Evolutionary conservation across 1,140 invertebrate species (phyloP).

Genomic region (Polypedilum vanderplanki): DNA sequence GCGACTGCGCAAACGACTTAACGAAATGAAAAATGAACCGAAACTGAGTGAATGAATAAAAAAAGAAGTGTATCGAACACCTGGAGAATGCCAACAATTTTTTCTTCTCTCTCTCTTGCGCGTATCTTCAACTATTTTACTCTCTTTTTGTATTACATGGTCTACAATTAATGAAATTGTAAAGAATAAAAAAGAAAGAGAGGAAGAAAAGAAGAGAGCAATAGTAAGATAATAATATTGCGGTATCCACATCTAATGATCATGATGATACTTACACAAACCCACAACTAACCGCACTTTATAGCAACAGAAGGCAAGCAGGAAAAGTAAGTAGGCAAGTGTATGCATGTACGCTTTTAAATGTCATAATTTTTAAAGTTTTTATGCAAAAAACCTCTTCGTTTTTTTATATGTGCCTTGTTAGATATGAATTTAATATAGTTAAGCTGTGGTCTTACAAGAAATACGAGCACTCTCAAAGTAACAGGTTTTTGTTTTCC

Average conservation of each 20-base stretch:
- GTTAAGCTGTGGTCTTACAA: not conserved
- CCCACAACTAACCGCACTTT: not conserved
- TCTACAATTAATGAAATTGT: too few relatives aligned
- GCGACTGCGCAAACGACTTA: constrained; percentile 16
- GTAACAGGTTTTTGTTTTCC: not conserved
- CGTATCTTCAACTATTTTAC: not conserved
- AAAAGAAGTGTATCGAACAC: not conserved
- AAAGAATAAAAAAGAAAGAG: not conserved
- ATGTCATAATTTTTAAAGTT: not conserved
- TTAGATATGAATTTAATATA: constrained; percentile 1
- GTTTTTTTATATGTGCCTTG: not conserved
- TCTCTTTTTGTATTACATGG: not conserved
- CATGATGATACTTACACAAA: constrained; percentile 12
- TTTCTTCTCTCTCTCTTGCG: not conserved
- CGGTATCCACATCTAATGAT: not conserved
- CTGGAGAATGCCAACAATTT: not conserved
- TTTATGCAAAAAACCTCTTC: too few relatives aligned
- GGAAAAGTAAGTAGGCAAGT: too few relatives aligned
- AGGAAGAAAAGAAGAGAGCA: not conserved
- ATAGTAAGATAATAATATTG: not conserved
- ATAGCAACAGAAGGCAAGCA: not conserved
- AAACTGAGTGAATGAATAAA: constrained; percentile 9
- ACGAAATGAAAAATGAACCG: not conserved
- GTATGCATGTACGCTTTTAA: not conserved
- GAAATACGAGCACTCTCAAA: not conserved